A percentile compares a stretch with the other conserved stretches of the same genome.
Conservation (phyloP, 2,888 invertebrate genomes). For the Drosophila yooni region DNA sequence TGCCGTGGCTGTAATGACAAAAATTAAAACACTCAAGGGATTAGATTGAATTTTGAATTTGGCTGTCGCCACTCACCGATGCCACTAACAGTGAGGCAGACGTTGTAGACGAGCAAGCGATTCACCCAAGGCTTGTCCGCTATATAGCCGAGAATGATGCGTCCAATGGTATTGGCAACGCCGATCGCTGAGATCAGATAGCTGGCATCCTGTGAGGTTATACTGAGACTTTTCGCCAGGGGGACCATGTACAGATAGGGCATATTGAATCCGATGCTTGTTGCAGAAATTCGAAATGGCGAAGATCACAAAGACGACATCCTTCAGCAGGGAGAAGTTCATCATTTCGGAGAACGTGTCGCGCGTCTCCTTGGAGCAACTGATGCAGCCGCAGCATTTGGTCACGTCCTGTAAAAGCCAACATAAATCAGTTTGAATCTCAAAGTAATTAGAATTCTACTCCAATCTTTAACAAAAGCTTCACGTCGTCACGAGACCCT, state of each 20-base stretch:
- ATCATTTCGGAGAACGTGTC: constrained; percentile 92
- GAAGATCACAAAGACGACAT: constrained; percentile 95
- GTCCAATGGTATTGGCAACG: constrained; percentile 94
- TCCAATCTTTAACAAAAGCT: neutral
- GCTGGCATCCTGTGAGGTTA: constrained; percentile 87
- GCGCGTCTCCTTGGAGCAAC: constrained; percentile 89
- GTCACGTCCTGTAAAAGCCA: constrained; percentile 70
- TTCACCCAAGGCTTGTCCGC: constrained; percentile 96
- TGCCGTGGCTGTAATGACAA: constrained; percentile 88
- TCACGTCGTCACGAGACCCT: neutral
- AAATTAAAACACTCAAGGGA: neutral
- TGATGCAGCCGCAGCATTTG: constrained; percentile 87
- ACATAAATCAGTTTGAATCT: neutral
- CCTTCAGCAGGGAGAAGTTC: constrained; percentile 92
- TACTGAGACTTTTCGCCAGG: constrained; percentile 88
- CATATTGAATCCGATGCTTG: constrained; percentile 96
- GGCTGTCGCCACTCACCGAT: constrained; percentile 88
- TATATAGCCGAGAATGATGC: constrained; percentile 94
- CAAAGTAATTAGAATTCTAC: neutral
- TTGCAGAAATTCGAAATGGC: constrained; percentile 94
- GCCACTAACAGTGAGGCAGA: constrained; percentile 94
- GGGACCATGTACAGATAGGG: constrained; percentile 95
- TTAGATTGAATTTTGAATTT: neutral
- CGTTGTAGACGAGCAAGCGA: constrained; percentile 94
- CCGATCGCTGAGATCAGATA: constrained; percentile 93